Evolutionary conservation across 2,888 invertebrate species (phyloP).

Genomic region (Rapana venosa): DNA sequence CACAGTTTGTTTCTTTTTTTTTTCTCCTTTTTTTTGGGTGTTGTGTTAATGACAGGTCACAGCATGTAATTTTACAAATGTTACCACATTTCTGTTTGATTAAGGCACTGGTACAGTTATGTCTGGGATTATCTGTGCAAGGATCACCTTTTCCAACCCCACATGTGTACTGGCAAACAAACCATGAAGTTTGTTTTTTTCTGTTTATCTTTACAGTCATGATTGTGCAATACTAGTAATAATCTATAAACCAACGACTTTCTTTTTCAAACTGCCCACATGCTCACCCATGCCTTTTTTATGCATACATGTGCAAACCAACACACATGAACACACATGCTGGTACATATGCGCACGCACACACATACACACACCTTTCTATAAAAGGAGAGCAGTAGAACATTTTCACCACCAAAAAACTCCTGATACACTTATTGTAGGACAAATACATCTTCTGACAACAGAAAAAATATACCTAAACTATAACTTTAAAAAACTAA

Average conservation of each 20-base stretch:
- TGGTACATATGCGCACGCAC: not conserved
- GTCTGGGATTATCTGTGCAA: conserved; percentile 24
- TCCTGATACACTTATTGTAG: too few species aligned
- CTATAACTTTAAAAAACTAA: too few species aligned
- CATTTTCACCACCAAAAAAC: too few species aligned
- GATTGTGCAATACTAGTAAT: not conserved
- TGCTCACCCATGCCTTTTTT: not conserved
- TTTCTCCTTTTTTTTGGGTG: too few species aligned
- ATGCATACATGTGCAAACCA: not conserved
- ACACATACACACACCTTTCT: not conserved
- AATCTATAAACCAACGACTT: not conserved
- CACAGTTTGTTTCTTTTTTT: not conserved
- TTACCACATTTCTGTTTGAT: not conserved
- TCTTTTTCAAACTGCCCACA: not conserved
- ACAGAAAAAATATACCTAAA: too few species aligned
- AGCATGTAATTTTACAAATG: not conserved
- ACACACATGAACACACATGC: not conserved
- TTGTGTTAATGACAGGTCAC: not conserved
- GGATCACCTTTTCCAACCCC: conserved; percentile 2
- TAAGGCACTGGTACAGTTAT: not conserved
- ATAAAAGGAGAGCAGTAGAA: too few species aligned
- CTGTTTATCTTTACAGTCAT: not conserved
- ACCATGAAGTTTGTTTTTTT: not conserved
- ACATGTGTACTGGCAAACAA: not conserved
- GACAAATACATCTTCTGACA: too few species aligned